Base-by-base conservation (phyloP, 2,797 vertebrate species). In the Lagorchestes hirsutus region DNA sequence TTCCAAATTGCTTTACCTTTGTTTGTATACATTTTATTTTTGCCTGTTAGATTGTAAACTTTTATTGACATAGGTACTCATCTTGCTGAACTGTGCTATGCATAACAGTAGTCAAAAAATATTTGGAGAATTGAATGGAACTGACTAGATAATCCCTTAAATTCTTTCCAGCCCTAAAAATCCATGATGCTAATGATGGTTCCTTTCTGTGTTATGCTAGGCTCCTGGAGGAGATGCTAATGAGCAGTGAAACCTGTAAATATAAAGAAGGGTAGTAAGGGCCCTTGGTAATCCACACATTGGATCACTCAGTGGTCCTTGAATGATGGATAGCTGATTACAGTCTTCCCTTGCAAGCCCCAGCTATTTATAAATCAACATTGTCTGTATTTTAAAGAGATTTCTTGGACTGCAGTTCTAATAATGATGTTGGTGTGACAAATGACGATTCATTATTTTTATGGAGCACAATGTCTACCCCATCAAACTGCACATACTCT, bases 161-260 rank as follows among this genome's bases (percentile, higher is more conserved):
- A 29, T 67, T 12, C 5, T n/a, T 96, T 94, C 52, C 13, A 92
- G 52, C 87, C 91, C 62, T 1, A 59, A 57, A 82, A 94, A 90
- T 40, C 34, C 67, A 91, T 46, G 40, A 87, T 87, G 40, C 40
- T 87, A 11, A 40, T 93, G 58, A 74, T 22, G 94, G 87, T 8
- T n/a, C 29, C 54, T 92, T 93, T 34, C 82, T 96, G 82, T 74
- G 18, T 40, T 24, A 31, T 1, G 92, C 40, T 12, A 50, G 93
- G 56, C 62, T 90, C 96, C 92, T 87, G 91, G 74, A 29, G 91
- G 2, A 67, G 5, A 31, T 91, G 46, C 95, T 91, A 92, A 94
- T 0, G 40, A 91, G 10, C 31, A 95, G 55, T 92, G 90, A 96
- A 93, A 94, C 50, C 9, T 31, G 18, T 27, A 95, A 93, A 91